Evolutionary conservation across 1,140 invertebrate species (phyloP), one percentile per base, ranked within the genome.

Genomic region (Nebria ingens): DNA sequence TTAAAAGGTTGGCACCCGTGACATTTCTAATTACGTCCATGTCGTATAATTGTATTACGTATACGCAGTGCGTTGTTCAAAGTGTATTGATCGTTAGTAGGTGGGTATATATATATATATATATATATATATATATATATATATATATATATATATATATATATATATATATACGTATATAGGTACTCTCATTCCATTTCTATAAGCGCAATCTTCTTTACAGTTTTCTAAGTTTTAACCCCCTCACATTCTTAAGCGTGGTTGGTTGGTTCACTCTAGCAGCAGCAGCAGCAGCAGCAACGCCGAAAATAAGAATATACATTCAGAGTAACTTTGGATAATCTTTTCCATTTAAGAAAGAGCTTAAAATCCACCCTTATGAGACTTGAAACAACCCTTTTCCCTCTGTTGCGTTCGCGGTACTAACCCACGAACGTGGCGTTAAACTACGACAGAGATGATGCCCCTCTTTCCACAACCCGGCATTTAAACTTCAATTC

Each of bases 251-350:
- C n/a, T n/a, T n/a, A n/a, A n/a, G n/a, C n/a, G n/a, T n/a, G n/a
- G n/a, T n/a, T n/a, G n/a, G n/a, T n/a, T n/a, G n/a, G n/a, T n/a
- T n/a, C n/a, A n/a, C n/a, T n/a, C n/a, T n/a, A n/a, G n/a, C n/a
- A n/a, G n/a, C n/a, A n/a, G n/a, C n/a, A n/a, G n/a, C n/a, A n/a
- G n/a, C n/a, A n/a, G n/a, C n/a, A n/a, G n/a, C n/a, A n/a, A n/a
- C n/a, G n/a, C n/a, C n/a, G 56, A 60, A 62, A 57, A 57, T 61
- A 62, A 62, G 61, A 63, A 63, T 63, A 50, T 58, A 59, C 57
- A 60, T 61, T 59, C 59, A 57, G 55, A 57, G 58, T 56, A 62
- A 62, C 61, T 62, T 62, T 62, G 53, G 59, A 56, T 62, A 62
- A 62, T 62, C 61, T 62, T 59, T 56, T 62, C 55, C 61, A 58